A percentile compares a stretch with the other conserved stretches of the same genome.
phyloP scores from a whole-genome alignment of 2,113 vertebrate species.

The Oryctolagus cuniculus region DNA sequence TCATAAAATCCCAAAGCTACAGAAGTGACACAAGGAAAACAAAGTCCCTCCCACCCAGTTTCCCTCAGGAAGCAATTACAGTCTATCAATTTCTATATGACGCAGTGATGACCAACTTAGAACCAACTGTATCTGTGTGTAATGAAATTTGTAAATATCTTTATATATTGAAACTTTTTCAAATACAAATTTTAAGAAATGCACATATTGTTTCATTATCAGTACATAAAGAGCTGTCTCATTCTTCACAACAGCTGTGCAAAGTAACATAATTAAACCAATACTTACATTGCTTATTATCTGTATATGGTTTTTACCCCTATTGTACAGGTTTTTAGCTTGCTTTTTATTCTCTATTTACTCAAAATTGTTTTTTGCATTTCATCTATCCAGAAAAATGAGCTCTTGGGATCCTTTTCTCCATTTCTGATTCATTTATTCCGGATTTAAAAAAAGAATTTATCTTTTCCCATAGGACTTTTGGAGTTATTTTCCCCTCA shows the following conservation, averaged over 20 bases:
- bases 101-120: background rate
- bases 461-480: background rate
- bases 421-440: background rate
- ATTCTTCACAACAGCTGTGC: background rate
- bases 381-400: slow-evolving; percentile 1
- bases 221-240: background rate
- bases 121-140: background rate
- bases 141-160: background rate
- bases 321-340: background rate
- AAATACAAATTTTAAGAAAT: background rate
- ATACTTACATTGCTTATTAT: background rate
- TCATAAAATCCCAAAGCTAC: background rate
- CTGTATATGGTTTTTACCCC: background rate
- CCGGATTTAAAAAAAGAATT: background rate
- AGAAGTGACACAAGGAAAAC: background rate
- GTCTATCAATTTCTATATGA: background rate
- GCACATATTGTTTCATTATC: background rate
- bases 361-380: background rate
- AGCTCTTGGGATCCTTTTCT: background rate
- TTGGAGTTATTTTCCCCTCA: background rate
- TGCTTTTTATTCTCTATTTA: background rate
- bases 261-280: background rate
- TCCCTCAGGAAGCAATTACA: background rate
- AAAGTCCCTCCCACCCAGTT: background rate
- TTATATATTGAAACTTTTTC: background rate